Conservation (phyloP, 2,113 vertebrate species). For the Charina bottae region DNA sequence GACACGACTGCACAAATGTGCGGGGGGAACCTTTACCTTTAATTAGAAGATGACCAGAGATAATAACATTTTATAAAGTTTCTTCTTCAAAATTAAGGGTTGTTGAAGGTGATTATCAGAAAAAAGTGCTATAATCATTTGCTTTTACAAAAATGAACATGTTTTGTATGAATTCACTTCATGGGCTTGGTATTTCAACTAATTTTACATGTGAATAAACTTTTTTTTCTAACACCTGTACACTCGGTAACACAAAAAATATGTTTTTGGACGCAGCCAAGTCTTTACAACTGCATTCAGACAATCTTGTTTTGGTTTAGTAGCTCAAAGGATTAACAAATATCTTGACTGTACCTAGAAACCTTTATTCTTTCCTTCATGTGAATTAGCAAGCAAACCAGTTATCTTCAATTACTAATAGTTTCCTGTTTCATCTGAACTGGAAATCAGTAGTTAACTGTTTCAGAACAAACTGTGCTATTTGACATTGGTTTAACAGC, state of each 20-base stretch:
- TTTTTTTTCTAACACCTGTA: not conserved
- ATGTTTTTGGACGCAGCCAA: not conserved
- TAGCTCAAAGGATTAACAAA: not conserved
- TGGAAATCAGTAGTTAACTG: not conserved
- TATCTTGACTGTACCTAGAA: not conserved
- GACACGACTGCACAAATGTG: no score
- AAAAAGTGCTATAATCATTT: not conserved
- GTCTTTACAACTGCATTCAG: not conserved
- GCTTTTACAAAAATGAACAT: not conserved
- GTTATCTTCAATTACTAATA: not conserved
- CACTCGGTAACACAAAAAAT: not conserved
- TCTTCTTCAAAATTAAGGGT: not conserved
- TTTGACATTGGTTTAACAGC: not conserved
- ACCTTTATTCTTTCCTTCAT: not conserved
- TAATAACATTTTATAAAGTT: not conserved
- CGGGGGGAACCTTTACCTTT: no score
- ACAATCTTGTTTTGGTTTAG: not conserved
- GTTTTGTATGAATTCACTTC: not conserved
- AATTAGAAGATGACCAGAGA: not conserved
- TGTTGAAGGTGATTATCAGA: not conserved
- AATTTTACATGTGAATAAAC: not conserved
- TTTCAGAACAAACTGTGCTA: not conserved
- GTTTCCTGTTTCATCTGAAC: not conserved
- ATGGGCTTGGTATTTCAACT: not conserved
- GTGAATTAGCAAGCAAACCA: not conserved